These are phyloP conservation scores for Intellagama lesueurii DNA, from an alignment of 2,797 vertebrate genomes.

Conservation along the genomic window DNA sequence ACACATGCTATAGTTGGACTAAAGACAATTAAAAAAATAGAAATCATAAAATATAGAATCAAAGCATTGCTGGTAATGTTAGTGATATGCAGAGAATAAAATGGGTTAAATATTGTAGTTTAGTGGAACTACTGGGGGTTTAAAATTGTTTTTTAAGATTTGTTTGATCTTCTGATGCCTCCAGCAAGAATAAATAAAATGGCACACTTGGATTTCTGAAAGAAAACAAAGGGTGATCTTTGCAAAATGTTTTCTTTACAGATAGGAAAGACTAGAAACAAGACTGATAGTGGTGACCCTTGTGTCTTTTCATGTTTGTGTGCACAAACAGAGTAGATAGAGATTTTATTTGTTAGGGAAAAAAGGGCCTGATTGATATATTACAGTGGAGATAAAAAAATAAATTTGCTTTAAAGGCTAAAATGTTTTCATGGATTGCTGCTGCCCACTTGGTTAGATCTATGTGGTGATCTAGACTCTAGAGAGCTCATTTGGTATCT, in stretches of 20 bases:
- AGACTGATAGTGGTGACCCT: not conserved
- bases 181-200: conserved; percentile 18
- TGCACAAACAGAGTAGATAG: not conserved
- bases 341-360: not conserved
- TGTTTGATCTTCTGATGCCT: conserved; percentile 52
- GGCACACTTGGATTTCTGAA: not conserved
- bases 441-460: not conserved
- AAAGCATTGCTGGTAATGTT: conserved; percentile 46
- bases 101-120: conserved; percentile 50
- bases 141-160: conserved; percentile 54
- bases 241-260: not conserved
- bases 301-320: not conserved
- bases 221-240: conserved; percentile 17
- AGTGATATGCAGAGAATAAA: conserved; percentile 45
- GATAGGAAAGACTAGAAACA: not conserved
- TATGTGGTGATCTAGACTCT: not conserved
- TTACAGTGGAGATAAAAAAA: not conserved
- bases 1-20: conserved; percentile 46
- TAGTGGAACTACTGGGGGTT: conserved; percentile 51
- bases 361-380: not conserved
- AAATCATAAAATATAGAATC: conserved; percentile 41
- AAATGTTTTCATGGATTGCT: not conserved
- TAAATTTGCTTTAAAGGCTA: not conserved
- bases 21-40: conserved; percentile 64
- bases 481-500: not conserved